Evolutionary conservation across 2,797 vertebrate species (phyloP).

Genomic region (Alcedo quadribrachys): DNA sequence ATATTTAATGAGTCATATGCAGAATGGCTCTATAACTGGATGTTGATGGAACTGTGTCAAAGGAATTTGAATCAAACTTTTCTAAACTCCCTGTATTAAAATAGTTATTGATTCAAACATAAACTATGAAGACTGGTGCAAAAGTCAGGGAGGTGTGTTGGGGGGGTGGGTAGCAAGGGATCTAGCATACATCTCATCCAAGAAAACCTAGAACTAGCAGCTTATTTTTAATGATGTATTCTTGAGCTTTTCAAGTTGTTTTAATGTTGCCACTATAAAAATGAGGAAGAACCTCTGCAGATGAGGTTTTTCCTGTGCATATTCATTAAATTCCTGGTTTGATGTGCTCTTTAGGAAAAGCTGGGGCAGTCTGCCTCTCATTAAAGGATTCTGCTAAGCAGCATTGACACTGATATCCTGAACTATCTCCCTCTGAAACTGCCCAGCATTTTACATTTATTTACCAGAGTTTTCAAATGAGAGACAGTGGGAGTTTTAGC

Average conservation of each 20-base stretch:
- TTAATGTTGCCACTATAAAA: conserved; percentile 5
- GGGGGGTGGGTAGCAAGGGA: not conserved
- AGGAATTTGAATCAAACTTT: conserved; percentile 39
- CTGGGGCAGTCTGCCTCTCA: not conserved
- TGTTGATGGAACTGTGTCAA: conserved; percentile 59
- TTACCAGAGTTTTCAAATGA: not conserved
- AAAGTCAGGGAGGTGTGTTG: not conserved
- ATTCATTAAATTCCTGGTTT: not conserved
- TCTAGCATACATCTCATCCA: not conserved
- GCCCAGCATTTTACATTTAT: not conserved
- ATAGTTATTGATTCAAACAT: conserved; percentile 33
- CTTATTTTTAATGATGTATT: conserved; percentile 13
- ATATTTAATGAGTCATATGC: conserved; percentile 89
- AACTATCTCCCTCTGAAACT: not conserved
- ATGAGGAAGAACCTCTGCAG: conserved; percentile 9
- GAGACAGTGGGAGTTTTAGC: not conserved
- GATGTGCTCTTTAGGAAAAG: not conserved
- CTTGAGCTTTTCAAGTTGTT: not conserved
- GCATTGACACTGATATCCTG: not conserved
- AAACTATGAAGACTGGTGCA: not conserved
- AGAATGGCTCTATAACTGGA: conserved; percentile 55
- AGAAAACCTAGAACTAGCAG: not conserved
- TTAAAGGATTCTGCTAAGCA: not conserved
- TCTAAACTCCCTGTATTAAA: conserved; percentile 29
- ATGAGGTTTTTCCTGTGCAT: not conserved